phyloP scores from a whole-genome alignment of 2,797 vertebrate genomes.

The Enteromius fasciolatus region DNA sequence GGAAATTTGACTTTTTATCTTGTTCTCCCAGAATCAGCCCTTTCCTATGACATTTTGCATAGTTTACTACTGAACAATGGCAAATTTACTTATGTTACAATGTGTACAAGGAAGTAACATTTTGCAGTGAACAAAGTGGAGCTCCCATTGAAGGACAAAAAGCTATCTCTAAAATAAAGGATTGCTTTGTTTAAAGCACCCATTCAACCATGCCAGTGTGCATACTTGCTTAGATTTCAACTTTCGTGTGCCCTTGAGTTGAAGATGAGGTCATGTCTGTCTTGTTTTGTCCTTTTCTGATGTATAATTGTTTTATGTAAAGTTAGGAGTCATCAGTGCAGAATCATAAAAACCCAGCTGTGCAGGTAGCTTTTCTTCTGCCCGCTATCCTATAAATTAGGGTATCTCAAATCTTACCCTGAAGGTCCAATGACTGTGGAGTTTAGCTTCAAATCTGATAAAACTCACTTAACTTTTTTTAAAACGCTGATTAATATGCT shows the following conservation, averaged over 20 bases:
- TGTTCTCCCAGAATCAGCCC: slow-evolving; percentile 21
- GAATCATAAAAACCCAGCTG: neutral
- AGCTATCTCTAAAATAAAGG: slow-evolving; percentile 49
- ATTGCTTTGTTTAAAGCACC: slow-evolving; percentile 48
- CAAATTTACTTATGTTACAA: slow-evolving; percentile 35
- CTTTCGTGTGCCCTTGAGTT: neutral
- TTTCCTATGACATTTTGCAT: slow-evolving; percentile 30
- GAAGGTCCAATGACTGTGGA: no score
- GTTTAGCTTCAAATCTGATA: no score
- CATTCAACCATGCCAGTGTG: neutral
- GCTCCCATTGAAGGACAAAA: slow-evolving; percentile 36
- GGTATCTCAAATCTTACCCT: no score
- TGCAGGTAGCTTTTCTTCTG: neutral
- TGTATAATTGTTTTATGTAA: neutral
- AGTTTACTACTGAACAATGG: slow-evolving; percentile 50
- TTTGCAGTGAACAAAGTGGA: slow-evolving; percentile 45
- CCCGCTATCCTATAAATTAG: no score
- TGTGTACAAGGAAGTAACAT: slow-evolving; percentile 37
- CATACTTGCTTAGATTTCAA: slow-evolving; percentile 7
- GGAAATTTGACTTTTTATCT: slow-evolving; percentile 40
- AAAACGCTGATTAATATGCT: no score
- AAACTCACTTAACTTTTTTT: no score
- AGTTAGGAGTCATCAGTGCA: neutral
- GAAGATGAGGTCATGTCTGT: neutral
- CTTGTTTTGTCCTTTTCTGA: neutral